Evolutionary conservation across 2,797 vertebrate species (phyloP).

Genomic region (Falco concolor): DNA sequence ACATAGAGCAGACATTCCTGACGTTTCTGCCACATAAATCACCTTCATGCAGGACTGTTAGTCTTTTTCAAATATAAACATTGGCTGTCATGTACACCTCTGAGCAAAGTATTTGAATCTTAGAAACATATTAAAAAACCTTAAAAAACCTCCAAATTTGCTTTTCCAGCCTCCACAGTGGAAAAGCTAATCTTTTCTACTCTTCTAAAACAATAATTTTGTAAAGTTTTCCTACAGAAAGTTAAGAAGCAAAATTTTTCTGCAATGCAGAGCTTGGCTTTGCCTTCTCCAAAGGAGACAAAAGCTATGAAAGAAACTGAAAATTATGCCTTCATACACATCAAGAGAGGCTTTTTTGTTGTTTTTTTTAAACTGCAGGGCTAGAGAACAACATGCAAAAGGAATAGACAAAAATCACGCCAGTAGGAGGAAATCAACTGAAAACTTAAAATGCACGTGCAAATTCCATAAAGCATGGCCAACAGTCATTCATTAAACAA

Average conservation of each 20-base stretch:
- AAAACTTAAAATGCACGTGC: not conserved
- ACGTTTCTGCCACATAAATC: not conserved
- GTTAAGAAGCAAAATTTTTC: not conserved
- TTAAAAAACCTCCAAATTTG: not conserved
- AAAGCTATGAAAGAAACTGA: not conserved
- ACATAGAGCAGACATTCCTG: not conserved
- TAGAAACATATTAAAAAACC: not conserved
- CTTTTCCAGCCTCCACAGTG: not conserved
- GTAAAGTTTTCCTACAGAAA: not conserved
- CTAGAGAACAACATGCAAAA: not conserved
- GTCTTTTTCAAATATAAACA: not conserved
- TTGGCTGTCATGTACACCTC: not conserved
- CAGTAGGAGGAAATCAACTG: not conserved
- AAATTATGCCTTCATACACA: not conserved
- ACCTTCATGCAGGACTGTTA: not conserved
- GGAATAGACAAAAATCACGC: not conserved
- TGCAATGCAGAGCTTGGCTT: not conserved
- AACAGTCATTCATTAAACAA: not conserved
- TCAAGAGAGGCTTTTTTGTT: not conserved
- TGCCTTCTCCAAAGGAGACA: not conserved
- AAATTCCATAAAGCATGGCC: not conserved
- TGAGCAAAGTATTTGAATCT: not conserved
- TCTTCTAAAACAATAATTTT: not conserved
- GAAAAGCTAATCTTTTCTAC: not conserved
- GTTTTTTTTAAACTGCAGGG: not conserved